Evolutionary conservation across 2,113 vertebrate species (phyloP), one percentile per base, ranked within the genome.

Genomic region (Aegotheles bennettii): DNA sequence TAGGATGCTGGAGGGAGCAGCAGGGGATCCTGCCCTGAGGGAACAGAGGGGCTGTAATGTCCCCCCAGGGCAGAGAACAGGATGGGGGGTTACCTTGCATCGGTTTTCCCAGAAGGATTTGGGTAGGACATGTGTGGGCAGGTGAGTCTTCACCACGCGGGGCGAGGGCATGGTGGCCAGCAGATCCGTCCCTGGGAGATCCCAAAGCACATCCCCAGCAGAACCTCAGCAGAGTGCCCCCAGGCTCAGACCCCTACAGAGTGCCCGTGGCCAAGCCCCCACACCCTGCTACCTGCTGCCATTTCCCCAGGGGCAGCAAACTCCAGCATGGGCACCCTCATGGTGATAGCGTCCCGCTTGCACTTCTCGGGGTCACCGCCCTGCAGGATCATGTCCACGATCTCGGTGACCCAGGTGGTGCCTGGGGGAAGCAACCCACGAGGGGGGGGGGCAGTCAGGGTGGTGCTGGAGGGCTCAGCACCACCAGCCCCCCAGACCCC

Each of bases 381-480:
- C 69, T 97, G 92, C 47, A 98, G 71, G 80, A 98, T 54, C 96
- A 97, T 95, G 78, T 98, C 98, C 75, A 97, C 91, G 35, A 98
- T 97, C 97, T 98, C 98, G 2, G 74, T 86, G 54, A 98, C 36
- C 98, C 98, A 98, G 9, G 98, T 98, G 36, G 98, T 98, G 54
- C 98, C 98, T 98, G 59, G 4, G 26, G 71, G 74, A 85, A 86
- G 50, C 23, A 85, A 60, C 3, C 5, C 48, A 69, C 29, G 9
- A 11, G 3, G 23, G 23, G 15, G 9, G 25, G 18, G 3, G 23
- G 13, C 16, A 31, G 28, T 28, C 73, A 73, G 24, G 25, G 31
- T 0, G 3, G 26, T 7, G 3, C 5, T 3, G 3, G 7, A 5
- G 45, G n/a, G 13, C 43, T 56, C 15, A 69, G 50, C 43, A 82